Base-by-base conservation (phyloP, 2,888 invertebrate genomes). In the Nineta flava region DNA sequence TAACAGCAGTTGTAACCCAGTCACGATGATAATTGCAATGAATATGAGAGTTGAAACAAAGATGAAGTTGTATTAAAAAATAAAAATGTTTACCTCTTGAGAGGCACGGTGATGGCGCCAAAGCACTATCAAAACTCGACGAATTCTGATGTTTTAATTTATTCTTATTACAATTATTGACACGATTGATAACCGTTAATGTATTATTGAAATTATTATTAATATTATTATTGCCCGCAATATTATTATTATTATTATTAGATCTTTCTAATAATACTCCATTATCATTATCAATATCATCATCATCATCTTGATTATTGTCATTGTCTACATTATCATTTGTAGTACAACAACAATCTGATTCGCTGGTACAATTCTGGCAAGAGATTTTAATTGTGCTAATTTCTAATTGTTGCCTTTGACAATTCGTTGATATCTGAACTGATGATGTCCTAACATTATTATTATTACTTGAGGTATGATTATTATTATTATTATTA, bases 21-120 rank as follows among this genome's bases (percentile, higher is more conserved):
- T 19, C 19, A 19, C 5, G 19, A 19, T 26, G 26, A 26, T 26
- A 26, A 26, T 26, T 26, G 7, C 26, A 26, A 26, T 26, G 7
- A 26, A 26, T n/a, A 26, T 26, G 26, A 19, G 19, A 19, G 2
- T 2, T 7, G 26, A 26, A 26, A 26, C 7, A 26, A 26, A 26
- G 4, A 26, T 7, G 7, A 26, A 19, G 19, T 19, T 19, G n/a
- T 19, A 19, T 19, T n/a, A n/a, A 26, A 26, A 26, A 26, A 26
- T 3, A 26, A 26, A n/a, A 26, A 26, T 26, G 19, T 26, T 31
- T 9, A 19, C 21, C 31, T 32, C n/a, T 31, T 57, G 74, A 74
- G 59, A 75, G 70, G 57, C 73, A 73, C 31, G 74, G 73, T 48
- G 74, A 73, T 54, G 71, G 72, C 51, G 70, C 38, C 38, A 38